A percentile compares a stretch with the other conserved stretches of the same genome.
Evolutionary conservation across 2,888 invertebrate species (phyloP).

Genomic region (Heliothis peltigera): DNA sequence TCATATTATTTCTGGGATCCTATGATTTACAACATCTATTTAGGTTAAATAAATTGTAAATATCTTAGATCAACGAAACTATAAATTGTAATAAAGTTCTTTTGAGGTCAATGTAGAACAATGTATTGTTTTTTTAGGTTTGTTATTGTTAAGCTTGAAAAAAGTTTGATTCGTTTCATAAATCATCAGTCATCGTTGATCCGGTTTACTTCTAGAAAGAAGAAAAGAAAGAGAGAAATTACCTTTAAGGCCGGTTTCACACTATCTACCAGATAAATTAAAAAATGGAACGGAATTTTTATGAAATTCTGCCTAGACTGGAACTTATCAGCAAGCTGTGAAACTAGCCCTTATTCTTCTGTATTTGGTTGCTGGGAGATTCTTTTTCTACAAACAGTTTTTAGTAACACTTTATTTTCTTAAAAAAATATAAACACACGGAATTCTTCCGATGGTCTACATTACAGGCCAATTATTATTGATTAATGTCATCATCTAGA

Average conservation of each 20-base stretch:
- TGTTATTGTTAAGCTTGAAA: constrained; percentile 1
- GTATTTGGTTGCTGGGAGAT: too few species aligned
- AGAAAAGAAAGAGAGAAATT: too few species aligned
- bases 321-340: too few species aligned
- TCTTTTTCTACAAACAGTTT: background rate
- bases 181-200: background rate
- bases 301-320: too few species aligned
- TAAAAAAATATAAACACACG: too few species aligned
- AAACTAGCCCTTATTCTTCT: too few species aligned
- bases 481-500: too few species aligned
- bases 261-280: too few species aligned
- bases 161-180: constrained; percentile 12
- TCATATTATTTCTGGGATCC: constrained; percentile 12
- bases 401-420: background rate
- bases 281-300: too few species aligned
- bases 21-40: constrained; percentile 24
- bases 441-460: too few species aligned
- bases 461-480: too few species aligned
- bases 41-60: constrained; percentile 33
- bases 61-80: constrained; percentile 32
- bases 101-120: constrained; percentile 8
- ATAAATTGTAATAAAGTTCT: constrained; percentile 14
- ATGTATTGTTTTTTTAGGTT: constrained; percentile 13
- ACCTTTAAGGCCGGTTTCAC: too few species aligned
- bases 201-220: constrained; percentile 25